phyloP scores from a whole-genome alignment of 1,140 invertebrate genomes.

The Hylyphantes graminicola region DNA sequence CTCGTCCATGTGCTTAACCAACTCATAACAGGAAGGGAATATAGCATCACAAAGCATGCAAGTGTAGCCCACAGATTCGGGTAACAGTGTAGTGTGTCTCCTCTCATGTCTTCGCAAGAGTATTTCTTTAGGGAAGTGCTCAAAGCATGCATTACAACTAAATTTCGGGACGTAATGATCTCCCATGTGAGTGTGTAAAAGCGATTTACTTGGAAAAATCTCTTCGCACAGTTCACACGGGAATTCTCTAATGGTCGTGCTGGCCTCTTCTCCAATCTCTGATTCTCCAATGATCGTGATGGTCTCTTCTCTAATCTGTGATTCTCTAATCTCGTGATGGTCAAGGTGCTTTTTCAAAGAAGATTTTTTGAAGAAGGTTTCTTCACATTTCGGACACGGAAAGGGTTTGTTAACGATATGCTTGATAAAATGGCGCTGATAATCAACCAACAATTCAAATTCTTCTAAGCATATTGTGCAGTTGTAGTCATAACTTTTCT shows the following conservation, averaged over 20 bases:
- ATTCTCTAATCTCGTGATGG: background rate
- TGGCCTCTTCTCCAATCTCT: too few species aligned
- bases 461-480: slow-evolving; percentile 7
- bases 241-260: too few species aligned
- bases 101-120: slow-evolving; percentile 10
- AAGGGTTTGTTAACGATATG: slow-evolving; percentile 17
- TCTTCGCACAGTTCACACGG: slow-evolving; percentile 5
- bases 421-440: slow-evolving; percentile 19
- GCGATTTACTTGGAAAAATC: background rate
- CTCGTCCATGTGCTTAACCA: slow-evolving; percentile 1
- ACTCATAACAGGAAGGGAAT: background rate
- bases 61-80: background rate
- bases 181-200: background rate
- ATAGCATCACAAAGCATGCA: background rate
- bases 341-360: background rate
- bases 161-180: background rate
- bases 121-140: background rate
- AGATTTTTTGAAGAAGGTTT: slow-evolving; percentile 13
- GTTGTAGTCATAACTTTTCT: background rate
- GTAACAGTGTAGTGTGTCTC: background rate
- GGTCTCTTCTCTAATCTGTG: background rate
- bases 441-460: background rate
- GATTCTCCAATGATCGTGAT: too few species aligned
- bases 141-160: slow-evolving; percentile 16
- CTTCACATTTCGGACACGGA: slow-evolving; percentile 5